These are phyloP conservation scores for Amia ocellicauda DNA, from an alignment of 2,113 vertebrate genomes.

Conservation along the genomic window DNA sequence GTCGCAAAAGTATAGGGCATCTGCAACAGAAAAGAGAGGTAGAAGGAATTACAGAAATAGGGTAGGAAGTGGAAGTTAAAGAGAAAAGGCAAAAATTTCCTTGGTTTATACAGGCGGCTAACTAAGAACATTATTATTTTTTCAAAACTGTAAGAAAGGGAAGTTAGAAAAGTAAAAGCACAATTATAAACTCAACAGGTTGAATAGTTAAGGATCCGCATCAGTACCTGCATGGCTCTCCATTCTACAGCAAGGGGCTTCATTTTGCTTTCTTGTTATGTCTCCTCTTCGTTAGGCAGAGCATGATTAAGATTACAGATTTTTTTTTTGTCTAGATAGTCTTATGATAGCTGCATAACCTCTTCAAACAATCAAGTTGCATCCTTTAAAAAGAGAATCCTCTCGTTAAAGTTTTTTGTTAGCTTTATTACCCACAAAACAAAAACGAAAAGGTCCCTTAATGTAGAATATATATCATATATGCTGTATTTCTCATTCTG, in stretches of 20 bases:
- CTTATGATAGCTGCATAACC: conserved; percentile 9
- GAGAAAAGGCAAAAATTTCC: too few species aligned
- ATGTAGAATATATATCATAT: background rate
- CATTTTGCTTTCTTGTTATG: background rate
- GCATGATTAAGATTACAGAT: conserved; percentile 13
- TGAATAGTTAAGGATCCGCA: background rate
- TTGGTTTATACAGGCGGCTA: too few species aligned
- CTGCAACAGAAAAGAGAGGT: too few species aligned
- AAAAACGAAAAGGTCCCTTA: too few species aligned
- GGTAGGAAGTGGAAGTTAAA: too few species aligned
- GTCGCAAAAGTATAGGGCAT: too few species aligned
- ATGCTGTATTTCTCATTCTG: background rate
- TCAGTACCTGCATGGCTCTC: background rate
- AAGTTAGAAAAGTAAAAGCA: conserved; percentile 12
- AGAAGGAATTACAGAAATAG: too few species aligned
- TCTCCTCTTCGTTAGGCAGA: conserved; percentile 5
- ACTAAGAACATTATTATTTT: too few species aligned
- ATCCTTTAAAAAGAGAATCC: too few species aligned
- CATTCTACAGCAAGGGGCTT: background rate
- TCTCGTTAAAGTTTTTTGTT: too few species aligned
- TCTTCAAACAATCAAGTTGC: background rate
- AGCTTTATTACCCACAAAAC: too few species aligned
- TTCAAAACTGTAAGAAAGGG: background rate
- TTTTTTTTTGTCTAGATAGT: background rate
- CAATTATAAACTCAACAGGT: background rate